Evolutionary conservation across 2,888 invertebrate species (phyloP), one percentile per base, ranked within the genome.

Genomic region (Phanerotoma sp.): DNA sequence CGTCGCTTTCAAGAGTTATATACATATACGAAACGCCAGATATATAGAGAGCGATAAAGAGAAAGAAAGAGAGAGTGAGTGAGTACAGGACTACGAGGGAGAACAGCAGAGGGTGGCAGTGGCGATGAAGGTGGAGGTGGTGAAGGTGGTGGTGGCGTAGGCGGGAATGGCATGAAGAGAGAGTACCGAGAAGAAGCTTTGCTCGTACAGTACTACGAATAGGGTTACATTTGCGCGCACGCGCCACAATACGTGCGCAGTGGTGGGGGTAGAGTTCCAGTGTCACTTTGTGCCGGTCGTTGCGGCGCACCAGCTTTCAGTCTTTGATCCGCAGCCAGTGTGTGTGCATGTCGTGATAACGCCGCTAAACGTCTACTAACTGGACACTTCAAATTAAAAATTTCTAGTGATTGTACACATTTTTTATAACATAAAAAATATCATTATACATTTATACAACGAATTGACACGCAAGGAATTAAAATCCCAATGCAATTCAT

Each of bases 231-330:
- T 42, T 25, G 38, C 16, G 61, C 70, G 68, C 71, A 63, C 54
- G 68, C 68, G 67, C 61, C 54, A 50, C n/a, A n/a, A n/a, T n/a
- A n/a, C n/a, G n/a, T n/a, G n/a, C n/a, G 18, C 7, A 25, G 58
- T 53, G 58, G 63, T 58, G 66, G 70, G 70, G 70, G n/a, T n/a
- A n/a, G 64, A 58, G 47, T 54, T 63, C 57, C 69, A 68, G 73
- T 75, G 71, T 72, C 72, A 73, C 69, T 74, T 66, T 51, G 74
- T 70, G 70, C 72, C 72, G 74, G 74, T 72, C 72, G 71, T 71
- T 71, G 71, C 72, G 70, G 65, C 69, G 70, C 68, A 62, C 58
- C 56, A 47, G 64, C 63, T 66, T 68, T 67, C 69, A 72, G 73
- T 73, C 71, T 70, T 64, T 68, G 65, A 69, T 66, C 65, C 67